Evolutionary conservation across 1,140 invertebrate genomes (phyloP).

Genomic region (Aphis gossypii): DNA sequence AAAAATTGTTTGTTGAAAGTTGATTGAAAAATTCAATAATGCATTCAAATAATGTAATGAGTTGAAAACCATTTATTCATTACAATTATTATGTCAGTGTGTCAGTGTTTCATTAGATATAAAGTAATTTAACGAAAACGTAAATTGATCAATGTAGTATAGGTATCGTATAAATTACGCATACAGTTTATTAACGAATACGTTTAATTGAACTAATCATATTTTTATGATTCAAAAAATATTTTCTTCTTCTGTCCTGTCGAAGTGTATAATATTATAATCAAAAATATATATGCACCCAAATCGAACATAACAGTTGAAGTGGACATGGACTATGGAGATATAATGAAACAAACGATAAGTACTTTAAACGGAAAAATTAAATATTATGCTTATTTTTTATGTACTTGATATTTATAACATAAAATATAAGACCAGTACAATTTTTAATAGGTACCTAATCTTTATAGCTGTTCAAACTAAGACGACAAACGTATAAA

Average conservation of each 20-base stretch:
- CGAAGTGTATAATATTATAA: not conserved
- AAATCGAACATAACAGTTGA: not conserved
- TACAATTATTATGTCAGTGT: not conserved
- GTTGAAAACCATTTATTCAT: not conserved
- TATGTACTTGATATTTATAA: too few relatives aligned
- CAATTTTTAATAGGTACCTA: too few relatives aligned
- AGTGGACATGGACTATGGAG: not conserved
- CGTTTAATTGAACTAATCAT: not conserved
- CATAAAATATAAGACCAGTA: too few relatives aligned
- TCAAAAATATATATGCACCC: not conserved
- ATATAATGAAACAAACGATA: not conserved
- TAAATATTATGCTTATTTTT: too few relatives aligned
- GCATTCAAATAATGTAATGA: too few relatives aligned
- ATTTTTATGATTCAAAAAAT: not conserved
- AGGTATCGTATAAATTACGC: not conserved
- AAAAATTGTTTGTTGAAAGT: not conserved
- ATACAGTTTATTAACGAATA: not conserved
- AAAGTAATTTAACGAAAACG: not conserved
- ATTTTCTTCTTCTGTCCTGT: not conserved
- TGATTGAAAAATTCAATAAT: too few relatives aligned
- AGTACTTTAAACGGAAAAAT: too few relatives aligned
- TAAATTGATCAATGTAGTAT: not conserved
- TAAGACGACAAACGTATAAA: too few relatives aligned
- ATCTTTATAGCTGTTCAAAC: too few relatives aligned
- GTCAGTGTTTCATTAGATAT: not conserved